Conservation (phyloP, 2,113 vertebrate species). For the Erpornis zantholeuca region DNA sequence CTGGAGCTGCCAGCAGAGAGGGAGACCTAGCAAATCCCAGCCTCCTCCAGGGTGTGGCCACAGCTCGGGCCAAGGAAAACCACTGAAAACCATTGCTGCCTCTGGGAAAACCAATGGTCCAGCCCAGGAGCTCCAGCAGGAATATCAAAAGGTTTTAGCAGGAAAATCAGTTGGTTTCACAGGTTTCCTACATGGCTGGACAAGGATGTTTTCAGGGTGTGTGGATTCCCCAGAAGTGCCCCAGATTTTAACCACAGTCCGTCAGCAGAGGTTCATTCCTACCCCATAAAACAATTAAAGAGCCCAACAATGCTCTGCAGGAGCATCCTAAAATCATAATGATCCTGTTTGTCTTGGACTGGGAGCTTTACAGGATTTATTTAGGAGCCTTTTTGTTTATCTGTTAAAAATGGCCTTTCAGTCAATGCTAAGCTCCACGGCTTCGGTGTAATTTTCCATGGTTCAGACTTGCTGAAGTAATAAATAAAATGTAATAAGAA, state of each 20-base stretch:
- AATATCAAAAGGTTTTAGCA: neutral
- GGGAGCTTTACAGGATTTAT: constrained; percentile 29
- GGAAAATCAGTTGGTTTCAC: neutral
- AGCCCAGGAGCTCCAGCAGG: neutral
- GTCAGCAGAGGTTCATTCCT: constrained; percentile 10
- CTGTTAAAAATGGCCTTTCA: constrained; percentile 6
- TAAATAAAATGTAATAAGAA: constrained; percentile 51
- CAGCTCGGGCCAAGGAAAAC: neutral
- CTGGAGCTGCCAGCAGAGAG: neutral
- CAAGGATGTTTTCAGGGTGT: neutral
- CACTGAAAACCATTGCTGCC: neutral
- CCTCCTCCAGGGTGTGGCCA: rapidly evolving
- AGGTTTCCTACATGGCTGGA: neutral
- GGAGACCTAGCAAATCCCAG: neutral
- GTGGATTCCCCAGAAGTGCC: neutral
- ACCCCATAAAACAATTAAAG: constrained; percentile 5
- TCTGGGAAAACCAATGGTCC: neutral
- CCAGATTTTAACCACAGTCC: neutral
- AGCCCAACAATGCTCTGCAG: constrained; percentile 35
- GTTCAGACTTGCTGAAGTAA: constrained; percentile 20
- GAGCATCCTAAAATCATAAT: constrained; percentile 39
- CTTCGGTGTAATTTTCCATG: constrained; percentile 36
- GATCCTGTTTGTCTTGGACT: constrained; percentile 58
- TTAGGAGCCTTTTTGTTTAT: constrained; percentile 60
- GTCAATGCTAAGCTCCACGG: neutral